Evolutionary conservation across 2,113 vertebrate genomes (phyloP), one percentile per base, ranked within the genome.

Genomic region (Sinocyclocheilus rhinocerous): DNA sequence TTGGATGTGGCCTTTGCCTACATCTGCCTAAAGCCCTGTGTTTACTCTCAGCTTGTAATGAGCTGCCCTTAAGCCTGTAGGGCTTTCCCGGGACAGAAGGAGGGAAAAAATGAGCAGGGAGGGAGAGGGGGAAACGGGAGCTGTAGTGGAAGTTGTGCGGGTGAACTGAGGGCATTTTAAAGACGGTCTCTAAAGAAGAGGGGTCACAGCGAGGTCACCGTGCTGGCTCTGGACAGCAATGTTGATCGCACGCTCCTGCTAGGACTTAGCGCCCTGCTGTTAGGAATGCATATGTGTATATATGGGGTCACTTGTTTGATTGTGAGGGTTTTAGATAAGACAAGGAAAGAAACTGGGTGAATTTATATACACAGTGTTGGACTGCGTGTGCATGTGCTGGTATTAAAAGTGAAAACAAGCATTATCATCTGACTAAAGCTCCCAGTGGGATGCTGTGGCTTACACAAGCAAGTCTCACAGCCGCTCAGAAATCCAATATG

Each of bases 401-500:
- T 90, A 91, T 93, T 92, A 92, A 92, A 90, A 89, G 91, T 55
- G 90, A 93, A 95, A 94, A 95, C 93, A 93, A 95, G 92, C 92
- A 92, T 94, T 91, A 93, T 94, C 91, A 90, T 94, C 88, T 73
- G 90, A 90, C 91, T 94, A 92, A 94, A 93, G 91, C 91, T 91
- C 93, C 92, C 88, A 26, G 86, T 89, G 92, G 94, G 94, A 94
- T 89, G 89, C 90, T 86, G 67, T 50, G 88, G 91, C 92, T 95
- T 92, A 93, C 89, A 89, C 87, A 75, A 91, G 91, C 90, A 26
- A 88, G 90, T 87, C 91, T 91, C 55, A 42, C 76, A 73, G 84
- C 76, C 83, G 91, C 88, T 82, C 88, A 91, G 92, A 95, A 94
- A 94, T 94, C 91, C 93, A 94, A 94, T 95, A 94, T 95, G 93